Conservation (phyloP, 1,140 invertebrate species). For the Orchesella cincta region DNA sequence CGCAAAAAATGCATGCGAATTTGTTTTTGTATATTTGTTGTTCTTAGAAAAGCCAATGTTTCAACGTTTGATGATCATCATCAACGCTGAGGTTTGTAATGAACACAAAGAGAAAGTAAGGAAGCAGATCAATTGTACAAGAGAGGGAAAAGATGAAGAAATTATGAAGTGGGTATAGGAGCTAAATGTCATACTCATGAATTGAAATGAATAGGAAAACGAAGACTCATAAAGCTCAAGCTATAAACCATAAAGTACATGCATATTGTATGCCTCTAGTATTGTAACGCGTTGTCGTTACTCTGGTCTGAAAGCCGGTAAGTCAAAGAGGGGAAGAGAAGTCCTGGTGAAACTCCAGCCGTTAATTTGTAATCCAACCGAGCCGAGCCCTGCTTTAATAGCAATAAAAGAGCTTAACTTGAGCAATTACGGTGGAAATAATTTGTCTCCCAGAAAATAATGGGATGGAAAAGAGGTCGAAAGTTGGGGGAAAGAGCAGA, state of each 20-base stretch:
- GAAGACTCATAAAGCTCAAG: too few relatives aligned
- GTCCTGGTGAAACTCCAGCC: not conserved
- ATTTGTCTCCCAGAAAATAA: conserved; percentile 5
- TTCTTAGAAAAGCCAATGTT: too few relatives aligned
- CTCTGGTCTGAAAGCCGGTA: not conserved
- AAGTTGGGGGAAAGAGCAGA: not conserved
- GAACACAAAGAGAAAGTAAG: too few relatives aligned
- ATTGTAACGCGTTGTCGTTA: not conserved
- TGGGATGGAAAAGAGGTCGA: not conserved
- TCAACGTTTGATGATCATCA: too few relatives aligned
- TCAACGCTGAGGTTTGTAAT: too few relatives aligned
- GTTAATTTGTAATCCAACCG: conserved; percentile 13
- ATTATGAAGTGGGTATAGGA: not conserved
- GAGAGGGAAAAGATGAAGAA: too few relatives aligned
- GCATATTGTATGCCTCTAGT: not conserved
- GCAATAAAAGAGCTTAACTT: conserved; percentile 18
- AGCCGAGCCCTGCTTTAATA: not conserved
- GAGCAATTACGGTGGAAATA: conserved; percentile 12
- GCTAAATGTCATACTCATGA: not conserved
- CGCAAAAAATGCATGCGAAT: too few relatives aligned
- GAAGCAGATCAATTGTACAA: too few relatives aligned
- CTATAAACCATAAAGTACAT: too few relatives aligned
- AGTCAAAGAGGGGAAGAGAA: not conserved
- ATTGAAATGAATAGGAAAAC: too few relatives aligned
- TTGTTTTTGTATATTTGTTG: too few relatives aligned